These are phyloP conservation scores for Aplochiton taeniatus DNA, from an alignment of 2,797 vertebrate species.

Conservation along the genomic window DNA sequence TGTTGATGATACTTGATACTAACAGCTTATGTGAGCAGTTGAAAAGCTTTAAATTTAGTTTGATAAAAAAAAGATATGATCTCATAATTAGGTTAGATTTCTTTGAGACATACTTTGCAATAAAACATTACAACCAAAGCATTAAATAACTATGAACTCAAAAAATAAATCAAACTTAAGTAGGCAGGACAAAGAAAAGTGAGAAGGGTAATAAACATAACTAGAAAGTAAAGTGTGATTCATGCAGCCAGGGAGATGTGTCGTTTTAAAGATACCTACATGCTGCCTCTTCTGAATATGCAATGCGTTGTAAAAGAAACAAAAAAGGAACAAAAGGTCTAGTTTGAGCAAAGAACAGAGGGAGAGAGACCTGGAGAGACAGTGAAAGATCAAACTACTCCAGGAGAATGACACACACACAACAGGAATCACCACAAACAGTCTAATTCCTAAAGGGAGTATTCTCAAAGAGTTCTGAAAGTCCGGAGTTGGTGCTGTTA, in stretches of 20 bases:
- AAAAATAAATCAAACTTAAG: no score
- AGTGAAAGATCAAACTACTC: slow-evolving; percentile 59
- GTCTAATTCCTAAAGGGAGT: no score
- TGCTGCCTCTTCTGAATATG: slow-evolving; percentile 79
- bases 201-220: slow-evolving; percentile 19
- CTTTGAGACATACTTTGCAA: slow-evolving; percentile 27
- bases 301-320: slow-evolving; percentile 70
- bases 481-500: no score
- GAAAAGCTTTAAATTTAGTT: slow-evolving; percentile 33
- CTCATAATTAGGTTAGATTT: slow-evolving; percentile 1
- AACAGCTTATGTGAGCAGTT: slow-evolving; percentile 19
- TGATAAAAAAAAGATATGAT: slow-evolving; percentile 19
- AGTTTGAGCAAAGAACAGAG: slow-evolving; percentile 73
- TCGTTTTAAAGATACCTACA: slow-evolving; percentile 68
- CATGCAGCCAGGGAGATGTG: slow-evolving; percentile 67
- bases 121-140: slow-evolving; percentile 36
- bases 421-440: not conserved
- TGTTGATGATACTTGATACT: slow-evolving; percentile 8
- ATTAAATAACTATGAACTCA: no score
- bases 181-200: slow-evolving; percentile 45
- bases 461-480: no score
- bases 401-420: slow-evolving; percentile 12
- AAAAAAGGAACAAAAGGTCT: slow-evolving; percentile 70
- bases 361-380: slow-evolving; percentile 68
- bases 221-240: slow-evolving; percentile 56